phyloP scores from a whole-genome alignment of 2,113 vertebrate species.

The Oreamnos americanus region DNA sequence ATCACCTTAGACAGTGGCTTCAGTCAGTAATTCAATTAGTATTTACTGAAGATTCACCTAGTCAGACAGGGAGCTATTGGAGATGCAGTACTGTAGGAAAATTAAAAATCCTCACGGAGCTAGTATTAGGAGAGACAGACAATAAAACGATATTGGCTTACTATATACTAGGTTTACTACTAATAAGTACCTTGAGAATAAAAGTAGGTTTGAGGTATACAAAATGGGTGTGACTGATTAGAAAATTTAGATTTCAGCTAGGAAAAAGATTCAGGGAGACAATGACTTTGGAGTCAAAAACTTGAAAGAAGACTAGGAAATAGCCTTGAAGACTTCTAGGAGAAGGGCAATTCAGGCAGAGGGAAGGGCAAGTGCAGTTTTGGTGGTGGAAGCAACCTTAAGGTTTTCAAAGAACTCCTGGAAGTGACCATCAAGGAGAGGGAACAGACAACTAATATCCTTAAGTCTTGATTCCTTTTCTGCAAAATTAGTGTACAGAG shows the following conservation, averaged over 20 bases:
- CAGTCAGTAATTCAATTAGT: background rate
- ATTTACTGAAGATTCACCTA: background rate
- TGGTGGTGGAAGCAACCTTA: fast-evolving
- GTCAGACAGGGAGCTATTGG: background rate
- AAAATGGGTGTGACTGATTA: background rate
- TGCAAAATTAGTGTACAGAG: background rate
- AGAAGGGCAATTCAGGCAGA: background rate
- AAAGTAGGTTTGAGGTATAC: background rate
- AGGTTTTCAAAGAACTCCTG: background rate
- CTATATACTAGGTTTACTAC: background rate
- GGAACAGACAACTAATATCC: fast-evolving
- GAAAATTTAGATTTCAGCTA: background rate
- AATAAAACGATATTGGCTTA: background rate
- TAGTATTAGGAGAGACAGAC: background rate
- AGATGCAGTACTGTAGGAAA: background rate
- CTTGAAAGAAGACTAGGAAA: background rate
- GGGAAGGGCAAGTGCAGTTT: background rate
- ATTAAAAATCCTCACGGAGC: background rate
- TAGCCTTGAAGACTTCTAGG: fast-evolving
- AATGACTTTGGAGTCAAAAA: background rate
- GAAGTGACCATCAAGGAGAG: background rate
- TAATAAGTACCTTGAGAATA: background rate
- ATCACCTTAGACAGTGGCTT: background rate
- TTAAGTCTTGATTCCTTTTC: background rate
- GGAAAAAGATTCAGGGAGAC: background rate